phyloP scores from a whole-genome alignment of 1,140 invertebrate genomes.

The Uloborus diversus region DNA sequence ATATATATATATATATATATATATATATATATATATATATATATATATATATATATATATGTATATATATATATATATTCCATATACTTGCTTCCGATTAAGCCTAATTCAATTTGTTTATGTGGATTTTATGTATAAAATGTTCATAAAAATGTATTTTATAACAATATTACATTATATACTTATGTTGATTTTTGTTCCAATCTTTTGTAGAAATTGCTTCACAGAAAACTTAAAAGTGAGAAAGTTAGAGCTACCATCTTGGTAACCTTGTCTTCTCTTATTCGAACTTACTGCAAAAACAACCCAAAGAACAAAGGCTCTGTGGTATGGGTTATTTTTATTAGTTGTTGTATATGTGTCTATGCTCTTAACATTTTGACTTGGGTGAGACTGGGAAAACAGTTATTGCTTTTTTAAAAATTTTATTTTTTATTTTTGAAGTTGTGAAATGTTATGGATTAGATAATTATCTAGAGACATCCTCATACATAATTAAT shows the following conservation, averaged over 20 bases:
- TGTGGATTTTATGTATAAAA: not conserved
- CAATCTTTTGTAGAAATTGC: constrained; percentile 58
- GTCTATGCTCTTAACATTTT: not conserved
- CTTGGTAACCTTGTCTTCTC: constrained; percentile 28
- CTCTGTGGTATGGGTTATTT: constrained; percentile 27
- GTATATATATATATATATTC: too few species aligned
- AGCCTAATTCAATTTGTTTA: constrained; percentile 9
- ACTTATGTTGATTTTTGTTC: not conserved
- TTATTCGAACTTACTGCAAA: constrained; percentile 34
- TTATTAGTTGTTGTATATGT: not conserved
- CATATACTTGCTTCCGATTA: too few species aligned
- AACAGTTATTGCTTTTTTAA: not conserved
- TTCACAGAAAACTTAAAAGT: constrained; percentile 61
- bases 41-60: too few species aligned
- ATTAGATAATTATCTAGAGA: too few species aligned
- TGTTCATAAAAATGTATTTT: not conserved
- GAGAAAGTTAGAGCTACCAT: constrained; percentile 51
- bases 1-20: too few species aligned
- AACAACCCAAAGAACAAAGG: constrained; percentile 18
- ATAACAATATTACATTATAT: not conserved
- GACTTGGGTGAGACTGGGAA: not conserved
- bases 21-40: too few species aligned
- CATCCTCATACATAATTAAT: too few species aligned
- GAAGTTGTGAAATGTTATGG: too few species aligned
- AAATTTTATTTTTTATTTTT: not conserved